A percentile compares a stretch with the other conserved stretches of the same genome.
phyloP scores from a whole-genome alignment of 1,140 invertebrate genomes.

The Euwallacea fornicatus region DNA sequence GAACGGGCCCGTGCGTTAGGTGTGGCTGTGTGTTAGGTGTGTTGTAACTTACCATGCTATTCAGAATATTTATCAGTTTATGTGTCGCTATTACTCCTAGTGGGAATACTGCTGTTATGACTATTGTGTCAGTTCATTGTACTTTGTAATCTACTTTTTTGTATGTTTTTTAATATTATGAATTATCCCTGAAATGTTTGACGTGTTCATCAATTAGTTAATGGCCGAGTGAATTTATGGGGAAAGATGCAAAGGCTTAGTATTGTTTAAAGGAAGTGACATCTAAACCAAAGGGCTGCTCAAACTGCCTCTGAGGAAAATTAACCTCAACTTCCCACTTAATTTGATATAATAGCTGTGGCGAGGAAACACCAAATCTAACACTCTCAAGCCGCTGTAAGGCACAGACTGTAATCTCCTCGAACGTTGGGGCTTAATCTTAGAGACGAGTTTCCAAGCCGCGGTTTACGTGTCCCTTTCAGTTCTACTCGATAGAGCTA shows the following conservation, averaged over 20 bases:
- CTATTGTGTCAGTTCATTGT: no score
- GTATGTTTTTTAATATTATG: no score
- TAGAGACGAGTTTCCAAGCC: slow-evolving; percentile 20
- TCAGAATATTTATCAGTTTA: no score
- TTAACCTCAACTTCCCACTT: slow-evolving; percentile 32
- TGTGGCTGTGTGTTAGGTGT: no score
- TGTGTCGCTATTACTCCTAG: no score
- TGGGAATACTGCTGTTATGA: no score
- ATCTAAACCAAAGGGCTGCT: neutral
- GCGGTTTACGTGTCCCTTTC: slow-evolving; percentile 18
- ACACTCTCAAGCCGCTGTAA: slow-evolving; percentile 32
- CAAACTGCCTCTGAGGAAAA: slow-evolving; percentile 4
- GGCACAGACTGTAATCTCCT: slow-evolving; percentile 32
- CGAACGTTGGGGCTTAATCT: slow-evolving; percentile 25
- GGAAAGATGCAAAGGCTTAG: neutral
- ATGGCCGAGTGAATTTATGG: no score
- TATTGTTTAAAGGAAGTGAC: neutral
- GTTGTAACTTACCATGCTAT: no score
- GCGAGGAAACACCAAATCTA: slow-evolving; percentile 32
- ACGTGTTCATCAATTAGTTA: no score
- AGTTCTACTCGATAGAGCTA: slow-evolving; percentile 5
- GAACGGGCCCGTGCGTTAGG: no score
- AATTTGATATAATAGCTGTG: slow-evolving; percentile 36
- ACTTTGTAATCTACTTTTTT: no score
- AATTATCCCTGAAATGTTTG: no score